Conservation (phyloP, 37 sponge, comb jelly and placozoan genomes). For the Beroe forskalii region DNA sequence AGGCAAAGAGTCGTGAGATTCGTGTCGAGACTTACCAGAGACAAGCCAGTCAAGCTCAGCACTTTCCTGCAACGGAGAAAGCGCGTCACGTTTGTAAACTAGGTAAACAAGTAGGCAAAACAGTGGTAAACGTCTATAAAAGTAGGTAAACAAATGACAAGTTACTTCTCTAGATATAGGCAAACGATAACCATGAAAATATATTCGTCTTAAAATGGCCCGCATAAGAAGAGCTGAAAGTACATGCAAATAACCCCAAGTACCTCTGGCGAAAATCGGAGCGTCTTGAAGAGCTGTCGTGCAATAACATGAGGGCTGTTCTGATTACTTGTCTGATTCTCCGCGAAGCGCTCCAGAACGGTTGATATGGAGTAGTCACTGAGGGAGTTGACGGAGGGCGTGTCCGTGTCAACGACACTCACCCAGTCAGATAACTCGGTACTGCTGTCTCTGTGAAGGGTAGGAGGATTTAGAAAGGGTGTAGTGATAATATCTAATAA, state of each 20-base stretch:
- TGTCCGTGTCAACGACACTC: slow-evolving; percentile 57
- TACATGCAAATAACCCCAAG: too few species aligned
- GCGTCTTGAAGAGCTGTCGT: neutral
- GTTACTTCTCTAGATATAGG: too few species aligned
- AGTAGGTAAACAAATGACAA: too few species aligned
- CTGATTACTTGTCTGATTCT: slow-evolving; percentile 35
- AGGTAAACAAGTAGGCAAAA: too few species aligned
- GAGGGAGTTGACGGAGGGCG: slow-evolving; percentile 12
- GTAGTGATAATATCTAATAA: too few species aligned
- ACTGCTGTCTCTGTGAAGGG: slow-evolving; percentile 2
- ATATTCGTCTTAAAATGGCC: too few species aligned
- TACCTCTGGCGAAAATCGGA: slow-evolving; percentile 46
- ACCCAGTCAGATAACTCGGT: slow-evolving; percentile 57
- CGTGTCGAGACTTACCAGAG: neutral
- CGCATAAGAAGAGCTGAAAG: too few species aligned
- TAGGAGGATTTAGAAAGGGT: too few species aligned
- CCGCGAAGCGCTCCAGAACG: slow-evolving; percentile 41
- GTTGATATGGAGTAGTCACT: slow-evolving; percentile 42
- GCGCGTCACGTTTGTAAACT: too few species aligned
- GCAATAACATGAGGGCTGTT: slow-evolving; percentile 36
- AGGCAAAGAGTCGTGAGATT: neutral
- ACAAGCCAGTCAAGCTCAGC: slow-evolving; percentile 61
- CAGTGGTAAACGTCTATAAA: too few species aligned
- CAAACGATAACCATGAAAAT: too few species aligned
- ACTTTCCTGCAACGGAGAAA: slow-evolving; percentile 23